Percentiles rank a stretch among this genome's conserved stretches.
Conservation (phyloP, 2,113 vertebrate species). For the Cyrtonyx montezumae region DNA sequence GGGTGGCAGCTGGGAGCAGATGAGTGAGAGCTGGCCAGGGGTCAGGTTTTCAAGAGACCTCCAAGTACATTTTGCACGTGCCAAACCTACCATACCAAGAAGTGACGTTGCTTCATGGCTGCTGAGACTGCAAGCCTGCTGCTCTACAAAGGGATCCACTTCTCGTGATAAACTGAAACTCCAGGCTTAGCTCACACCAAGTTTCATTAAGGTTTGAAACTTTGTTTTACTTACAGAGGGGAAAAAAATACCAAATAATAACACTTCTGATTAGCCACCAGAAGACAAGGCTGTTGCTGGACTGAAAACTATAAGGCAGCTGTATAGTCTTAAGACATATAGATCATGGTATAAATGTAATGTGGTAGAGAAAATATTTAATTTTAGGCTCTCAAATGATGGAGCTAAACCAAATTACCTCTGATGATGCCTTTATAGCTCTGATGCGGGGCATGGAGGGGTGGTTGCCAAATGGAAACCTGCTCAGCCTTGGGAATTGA, state of each 20-base stretch:
- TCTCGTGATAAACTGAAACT: neutral
- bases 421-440: neutral
- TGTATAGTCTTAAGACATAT: neutral
- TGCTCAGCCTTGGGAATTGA: neutral
- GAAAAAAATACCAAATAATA: neutral
- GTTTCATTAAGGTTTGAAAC: neutral
- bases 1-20: neutral
- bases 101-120: neutral
- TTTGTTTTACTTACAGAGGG: neutral
- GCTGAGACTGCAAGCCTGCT: neutral
- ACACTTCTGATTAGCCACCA: neutral
- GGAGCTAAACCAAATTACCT: slow-evolving; percentile 5
- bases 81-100: neutral
- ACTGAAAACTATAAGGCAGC: neutral
- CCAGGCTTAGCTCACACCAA: neutral
- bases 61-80: neutral
- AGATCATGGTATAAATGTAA: neutral
- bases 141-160: neutral
- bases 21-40: neutral
- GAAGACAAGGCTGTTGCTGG: neutral
- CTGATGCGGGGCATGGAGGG: neutral
- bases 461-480: neutral
- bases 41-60: neutral
- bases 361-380: neutral
- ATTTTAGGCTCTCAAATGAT: neutral